These are phyloP conservation scores for Peromyscus nudipes DNA, from an alignment of 2,797 vertebrate species.

Conservation along the genomic window DNA sequence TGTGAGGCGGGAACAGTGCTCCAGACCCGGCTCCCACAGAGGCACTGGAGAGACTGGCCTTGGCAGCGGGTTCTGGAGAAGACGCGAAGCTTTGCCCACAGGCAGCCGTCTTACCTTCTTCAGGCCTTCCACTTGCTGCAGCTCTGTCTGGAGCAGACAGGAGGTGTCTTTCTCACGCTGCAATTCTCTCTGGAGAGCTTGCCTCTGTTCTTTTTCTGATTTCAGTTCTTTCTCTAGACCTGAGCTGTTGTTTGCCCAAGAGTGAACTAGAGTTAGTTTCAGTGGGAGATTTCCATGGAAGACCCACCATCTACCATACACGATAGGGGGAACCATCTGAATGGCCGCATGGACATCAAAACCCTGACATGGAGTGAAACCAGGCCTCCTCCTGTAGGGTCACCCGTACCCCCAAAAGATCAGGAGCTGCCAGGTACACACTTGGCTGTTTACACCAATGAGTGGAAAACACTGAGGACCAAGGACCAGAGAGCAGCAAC, in stretches of 20 bases:
- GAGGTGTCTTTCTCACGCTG: constrained; percentile 95
- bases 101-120: constrained; percentile 88
- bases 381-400: not conserved
- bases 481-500: not conserved
- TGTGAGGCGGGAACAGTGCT: not conserved
- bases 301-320: not conserved
- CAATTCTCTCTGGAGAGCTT: constrained; percentile 93
- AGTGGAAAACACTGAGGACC: not conserved
- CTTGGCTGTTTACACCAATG: rapidly evolving
- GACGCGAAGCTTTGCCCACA: not conserved
- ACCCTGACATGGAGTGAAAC: not conserved
- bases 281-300: not conserved
- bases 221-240: constrained; percentile 95
- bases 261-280: constrained; percentile 65
- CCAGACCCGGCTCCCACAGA: not conserved
- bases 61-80: not conserved
- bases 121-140: constrained; percentile 96
- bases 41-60: not conserved
- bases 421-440: not conserved
- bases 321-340: not conserved
- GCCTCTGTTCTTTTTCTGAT: constrained; percentile 95
- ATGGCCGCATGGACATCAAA: too few relatives aligned
- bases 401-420: rapidly evolving
- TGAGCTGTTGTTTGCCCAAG: constrained; percentile 88
- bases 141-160: constrained; percentile 93